These are phyloP conservation scores for Limnephilus lunatus DNA, from an alignment of 2,888 invertebrate species.

Conservation along the genomic window DNA sequence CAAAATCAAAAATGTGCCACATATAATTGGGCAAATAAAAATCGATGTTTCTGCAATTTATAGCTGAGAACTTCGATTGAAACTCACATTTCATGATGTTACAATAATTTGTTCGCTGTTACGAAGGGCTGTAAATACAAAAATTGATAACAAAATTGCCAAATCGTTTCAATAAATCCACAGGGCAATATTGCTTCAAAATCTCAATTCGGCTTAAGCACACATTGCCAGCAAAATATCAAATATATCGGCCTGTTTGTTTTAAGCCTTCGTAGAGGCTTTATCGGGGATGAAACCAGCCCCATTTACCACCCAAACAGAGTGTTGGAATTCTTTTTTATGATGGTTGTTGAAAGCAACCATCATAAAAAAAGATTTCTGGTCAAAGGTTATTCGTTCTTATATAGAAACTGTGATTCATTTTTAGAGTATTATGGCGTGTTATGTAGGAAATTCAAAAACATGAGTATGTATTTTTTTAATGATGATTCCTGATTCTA, in stretches of 20 bases:
- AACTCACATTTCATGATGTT: no score
- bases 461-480: no score
- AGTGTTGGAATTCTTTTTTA: not conserved
- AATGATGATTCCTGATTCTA: no score
- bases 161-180: not conserved
- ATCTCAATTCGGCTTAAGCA: not conserved
- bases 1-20: no score
- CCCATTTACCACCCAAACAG: not conserved
- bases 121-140: no score
- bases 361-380: not conserved
- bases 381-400: not conserved
- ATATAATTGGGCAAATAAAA: no score
- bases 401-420: no score
- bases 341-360: not conserved
- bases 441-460: no score
- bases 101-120: no score
- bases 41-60: no score
- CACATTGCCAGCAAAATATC: not conserved
- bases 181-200: not conserved
- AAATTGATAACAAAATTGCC: not conserved
- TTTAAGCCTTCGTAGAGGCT: not conserved
- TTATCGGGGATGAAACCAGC: not conserved
- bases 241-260: not conserved
- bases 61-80: no score
- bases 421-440: no score